phyloP scores from a whole-genome alignment of 1,140 invertebrate genomes.

The Spodoptera frugiperda region DNA sequence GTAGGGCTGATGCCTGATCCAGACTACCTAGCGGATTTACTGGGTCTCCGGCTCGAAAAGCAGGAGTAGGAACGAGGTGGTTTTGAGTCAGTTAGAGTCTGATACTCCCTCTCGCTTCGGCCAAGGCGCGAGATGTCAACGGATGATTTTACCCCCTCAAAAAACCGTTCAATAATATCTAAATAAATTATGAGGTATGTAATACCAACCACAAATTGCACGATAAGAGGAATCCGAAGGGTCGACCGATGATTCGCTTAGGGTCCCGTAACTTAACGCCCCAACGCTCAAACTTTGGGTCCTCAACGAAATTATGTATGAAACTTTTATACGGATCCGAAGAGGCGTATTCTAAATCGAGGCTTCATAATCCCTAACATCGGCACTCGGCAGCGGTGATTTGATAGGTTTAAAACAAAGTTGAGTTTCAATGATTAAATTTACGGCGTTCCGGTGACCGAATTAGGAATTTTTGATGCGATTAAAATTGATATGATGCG shows the following conservation, averaged over 20 bases:
- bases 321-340: constrained; percentile 15
- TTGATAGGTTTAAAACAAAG: constrained; percentile 30
- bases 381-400: neutral
- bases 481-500: neutral
- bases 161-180: neutral
- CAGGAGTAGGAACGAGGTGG: too few species aligned
- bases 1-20: too few species aligned
- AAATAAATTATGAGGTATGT: neutral
- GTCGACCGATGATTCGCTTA: constrained; percentile 9
- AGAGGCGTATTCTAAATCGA: constrained; percentile 1
- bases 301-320: constrained; percentile 19
- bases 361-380: constrained; percentile 6
- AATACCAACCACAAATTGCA: constrained; percentile 18
- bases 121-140: too few species aligned
- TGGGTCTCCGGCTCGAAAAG: too few species aligned
- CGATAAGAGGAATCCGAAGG: constrained; percentile 12
- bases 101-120: too few species aligned
- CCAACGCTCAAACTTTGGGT: constrained; percentile 7
- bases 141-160: too few species aligned
- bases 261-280: constrained; percentile 16
- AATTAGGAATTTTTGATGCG: constrained; percentile 1
- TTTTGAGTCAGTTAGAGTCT: too few species aligned
- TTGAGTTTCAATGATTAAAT: constrained; percentile 23
- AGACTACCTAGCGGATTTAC: too few species aligned
- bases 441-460: neutral